These are phyloP conservation scores for Sarcophaga subvicina DNA, from an alignment of 2,888 invertebrate species.

Conservation along the genomic window DNA sequence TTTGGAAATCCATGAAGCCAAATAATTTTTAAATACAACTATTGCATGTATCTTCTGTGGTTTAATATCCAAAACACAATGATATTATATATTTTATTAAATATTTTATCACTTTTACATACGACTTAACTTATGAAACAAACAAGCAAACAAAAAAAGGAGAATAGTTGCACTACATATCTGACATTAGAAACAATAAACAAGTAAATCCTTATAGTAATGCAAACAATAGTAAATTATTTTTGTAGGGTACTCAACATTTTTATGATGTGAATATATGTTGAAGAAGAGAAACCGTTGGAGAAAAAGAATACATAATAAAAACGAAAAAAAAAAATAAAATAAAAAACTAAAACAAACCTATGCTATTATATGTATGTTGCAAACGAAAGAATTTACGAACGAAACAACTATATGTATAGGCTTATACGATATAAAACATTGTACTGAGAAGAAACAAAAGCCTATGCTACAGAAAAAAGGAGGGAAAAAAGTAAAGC, in stretches of 20 bases:
- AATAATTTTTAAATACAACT: no score
- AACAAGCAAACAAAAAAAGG: no score
- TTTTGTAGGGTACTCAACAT: slow-evolving; percentile 40
- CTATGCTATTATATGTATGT: slow-evolving; percentile 46
- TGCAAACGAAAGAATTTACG: slow-evolving; percentile 53
- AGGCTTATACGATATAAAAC: background rate
- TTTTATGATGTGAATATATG: slow-evolving; percentile 30
- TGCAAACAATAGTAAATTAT: background rate
- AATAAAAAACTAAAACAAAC: slow-evolving; percentile 55
- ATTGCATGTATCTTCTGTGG: no score
- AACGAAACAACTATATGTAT: slow-evolving; percentile 35
- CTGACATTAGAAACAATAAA: background rate
- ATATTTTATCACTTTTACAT: no score
- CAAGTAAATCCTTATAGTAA: background rate
- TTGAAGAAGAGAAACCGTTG: slow-evolving; percentile 26
- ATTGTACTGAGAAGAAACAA: slow-evolving; percentile 53
- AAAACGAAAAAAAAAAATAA: slow-evolving; percentile 33
- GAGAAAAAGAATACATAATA: slow-evolving; percentile 41
- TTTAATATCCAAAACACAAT: no score
- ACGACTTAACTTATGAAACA: no score
- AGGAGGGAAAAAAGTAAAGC: slow-evolving; percentile 57
- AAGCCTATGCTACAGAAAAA: slow-evolving; percentile 54
- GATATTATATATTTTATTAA: no score
- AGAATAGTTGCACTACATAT: no score
- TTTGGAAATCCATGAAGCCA: no score